phyloP scores from a whole-genome alignment of 1,140 invertebrate species.

The Trichonephila clavata region DNA sequence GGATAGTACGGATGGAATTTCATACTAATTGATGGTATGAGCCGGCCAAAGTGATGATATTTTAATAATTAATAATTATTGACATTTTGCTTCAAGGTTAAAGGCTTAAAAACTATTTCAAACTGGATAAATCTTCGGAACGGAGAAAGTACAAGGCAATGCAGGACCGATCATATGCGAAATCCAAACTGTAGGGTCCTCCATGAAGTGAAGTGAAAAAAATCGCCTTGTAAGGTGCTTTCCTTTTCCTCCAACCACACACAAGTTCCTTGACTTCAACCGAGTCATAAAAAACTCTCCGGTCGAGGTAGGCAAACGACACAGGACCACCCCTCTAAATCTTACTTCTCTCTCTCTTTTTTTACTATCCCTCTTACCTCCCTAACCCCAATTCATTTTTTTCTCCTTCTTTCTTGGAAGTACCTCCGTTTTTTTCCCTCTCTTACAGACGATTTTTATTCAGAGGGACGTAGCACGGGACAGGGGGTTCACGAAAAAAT shows the following conservation, averaged over 20 bases:
- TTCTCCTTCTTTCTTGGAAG: background rate
- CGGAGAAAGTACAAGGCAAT: background rate
- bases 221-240: conserved; percentile 35
- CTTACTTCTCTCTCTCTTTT: background rate
- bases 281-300: background rate
- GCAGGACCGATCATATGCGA: background rate
- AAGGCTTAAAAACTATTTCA: background rate
- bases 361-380: background rate
- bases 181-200: background rate
- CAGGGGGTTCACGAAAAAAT: conserved; percentile 23
- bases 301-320: conserved; percentile 9
- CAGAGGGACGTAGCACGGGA: conserved; percentile 10
- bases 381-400: conserved; percentile 18
- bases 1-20: background rate
- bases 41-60: background rate
- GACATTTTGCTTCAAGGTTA: background rate
- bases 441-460: conserved; percentile 21
- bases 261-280: conserved; percentile 56
- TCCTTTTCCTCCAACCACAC: conserved; percentile 30
- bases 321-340: conserved; percentile 11
- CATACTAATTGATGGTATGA: background rate
- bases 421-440: conserved; percentile 3
- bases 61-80: background rate
- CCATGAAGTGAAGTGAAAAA: conserved; percentile 16
- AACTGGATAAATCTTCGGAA: background rate